Conservation (phyloP, 2,113 vertebrate species). For the Silurus meridionalis region DNA sequence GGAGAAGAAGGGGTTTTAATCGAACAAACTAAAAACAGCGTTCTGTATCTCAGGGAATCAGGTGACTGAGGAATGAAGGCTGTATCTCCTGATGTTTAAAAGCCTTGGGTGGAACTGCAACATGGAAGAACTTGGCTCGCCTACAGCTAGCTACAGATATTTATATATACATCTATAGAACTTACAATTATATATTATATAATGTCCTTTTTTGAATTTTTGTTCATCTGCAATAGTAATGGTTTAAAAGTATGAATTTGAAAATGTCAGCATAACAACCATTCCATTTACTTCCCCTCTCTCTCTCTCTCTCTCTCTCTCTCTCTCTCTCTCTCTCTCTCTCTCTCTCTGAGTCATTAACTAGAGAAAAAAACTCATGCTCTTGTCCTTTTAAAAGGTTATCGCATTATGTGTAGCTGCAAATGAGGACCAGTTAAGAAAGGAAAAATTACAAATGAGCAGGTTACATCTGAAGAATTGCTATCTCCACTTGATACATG, state of each 20-base stretch:
- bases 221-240: constrained; percentile 67
- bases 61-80: constrained; percentile 72
- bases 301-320: background rate
- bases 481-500: background rate
- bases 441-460: background rate
- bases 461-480: background rate
- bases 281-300: constrained; percentile 63
- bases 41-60: constrained; percentile 81
- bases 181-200: constrained; percentile 68
- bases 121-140: constrained; percentile 64
- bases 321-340: background rate
- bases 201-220: constrained; percentile 63
- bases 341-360: constrained; percentile 26
- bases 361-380: background rate
- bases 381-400: constrained; percentile 4
- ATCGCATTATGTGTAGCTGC: background rate
- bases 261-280: constrained; percentile 63
- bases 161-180: constrained; percentile 75
- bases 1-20: constrained; percentile 57
- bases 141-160: constrained; percentile 72
- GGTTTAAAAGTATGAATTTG: constrained; percentile 62
- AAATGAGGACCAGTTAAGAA: background rate
- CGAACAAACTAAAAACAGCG: constrained; percentile 64
- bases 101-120: constrained; percentile 63
- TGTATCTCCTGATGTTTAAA: constrained; percentile 69